Base-by-base conservation (phyloP, 1,140 invertebrate genomes). In the Bombus huntii region DNA sequence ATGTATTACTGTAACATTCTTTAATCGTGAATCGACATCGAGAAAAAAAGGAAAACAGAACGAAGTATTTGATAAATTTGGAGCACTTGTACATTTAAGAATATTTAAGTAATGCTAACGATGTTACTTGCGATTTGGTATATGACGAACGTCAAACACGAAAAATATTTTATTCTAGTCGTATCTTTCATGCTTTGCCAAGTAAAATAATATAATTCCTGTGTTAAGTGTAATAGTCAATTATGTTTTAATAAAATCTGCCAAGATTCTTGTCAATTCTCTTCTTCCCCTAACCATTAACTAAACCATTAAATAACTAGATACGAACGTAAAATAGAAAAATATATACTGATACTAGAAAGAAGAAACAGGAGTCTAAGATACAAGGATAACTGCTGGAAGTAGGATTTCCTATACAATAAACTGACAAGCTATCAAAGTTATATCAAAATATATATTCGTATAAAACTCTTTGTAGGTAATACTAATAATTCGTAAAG, bases 171-270 rank as follows among this genome's bases (percentile, higher is more conserved):
- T 89, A 92, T 89, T 92, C 88, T 88, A 91, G 85, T 87, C 81
- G 85, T 91, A 90, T 88, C 78, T 91, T 73, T 87, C 82, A 88
- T 92, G 92, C 88, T 90, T 92, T 92, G 85, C 78, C 86, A 87
- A 91, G 88, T 92, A 92, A 88, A 73, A 81, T 91, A 91, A 90
- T 92, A 86, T 91, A 90, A 92, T 81, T 92, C 83, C 85, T 92
- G 82, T 92, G 91, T 92, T 92, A 90, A 87, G 68, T 92, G 91
- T 92, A 92, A 92, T 85, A 73, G 80, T 91, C 91, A 92, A 92
- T 92, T 91, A 91, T 92, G 91, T 92, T 92, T 86, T 92, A 92
- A 92, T 92, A 92, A 92, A 92, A 92, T 91, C 90, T 88, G 90
- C 85, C 85, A 91, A 90, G 77, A 92, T 90, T 89, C 81, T 89